Percentiles rank a stretch among this genome's conserved stretches.
Evolutionary conservation across 53 echinoderm and acorn worm genomes (phyloP).

Genomic region (Actinopyga echinites): DNA sequence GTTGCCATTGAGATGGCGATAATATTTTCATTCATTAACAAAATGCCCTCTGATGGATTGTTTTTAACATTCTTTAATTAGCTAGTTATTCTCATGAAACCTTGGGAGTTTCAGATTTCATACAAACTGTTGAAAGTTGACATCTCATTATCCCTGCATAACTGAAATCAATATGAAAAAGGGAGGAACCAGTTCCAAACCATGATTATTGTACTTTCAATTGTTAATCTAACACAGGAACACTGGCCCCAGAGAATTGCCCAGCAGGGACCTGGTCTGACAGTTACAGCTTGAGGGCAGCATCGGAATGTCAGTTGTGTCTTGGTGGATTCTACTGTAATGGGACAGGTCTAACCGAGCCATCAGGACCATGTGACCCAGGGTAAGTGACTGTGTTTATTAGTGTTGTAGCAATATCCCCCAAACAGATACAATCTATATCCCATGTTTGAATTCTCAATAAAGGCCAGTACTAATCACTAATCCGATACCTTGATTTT

Average conservation of each 20-base stretch:
- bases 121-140: background rate
- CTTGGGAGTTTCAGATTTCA: background rate
- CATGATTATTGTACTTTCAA: background rate
- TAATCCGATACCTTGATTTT: too few relatives aligned
- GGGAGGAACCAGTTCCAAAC: background rate
- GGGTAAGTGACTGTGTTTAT: slow-evolving; percentile 54
- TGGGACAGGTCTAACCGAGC: slow-evolving; percentile 87
- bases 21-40: too few relatives aligned
- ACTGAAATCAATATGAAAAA: too few relatives aligned
- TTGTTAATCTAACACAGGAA: slow-evolving; percentile 50
- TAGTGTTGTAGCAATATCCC: too few relatives aligned
- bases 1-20: too few relatives aligned
- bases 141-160: background rate
- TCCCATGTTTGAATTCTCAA: too few relatives aligned
- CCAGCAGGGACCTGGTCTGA: slow-evolving; percentile 94
- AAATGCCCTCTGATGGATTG: too few relatives aligned
- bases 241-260: slow-evolving; percentile 79
- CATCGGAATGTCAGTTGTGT: slow-evolving; percentile 77
- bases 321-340: slow-evolving; percentile 93
- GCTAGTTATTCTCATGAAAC: too few relatives aligned
- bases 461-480: too few relatives aligned
- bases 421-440: too few relatives aligned
- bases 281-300: slow-evolving; percentile 63
- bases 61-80: too few relatives aligned
- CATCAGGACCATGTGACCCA: slow-evolving; percentile 93